Evolutionary conservation across 2,888 invertebrate species (phyloP), one percentile per base, ranked within the genome.

Genomic region (Zaprionus obscuricornis): DNA sequence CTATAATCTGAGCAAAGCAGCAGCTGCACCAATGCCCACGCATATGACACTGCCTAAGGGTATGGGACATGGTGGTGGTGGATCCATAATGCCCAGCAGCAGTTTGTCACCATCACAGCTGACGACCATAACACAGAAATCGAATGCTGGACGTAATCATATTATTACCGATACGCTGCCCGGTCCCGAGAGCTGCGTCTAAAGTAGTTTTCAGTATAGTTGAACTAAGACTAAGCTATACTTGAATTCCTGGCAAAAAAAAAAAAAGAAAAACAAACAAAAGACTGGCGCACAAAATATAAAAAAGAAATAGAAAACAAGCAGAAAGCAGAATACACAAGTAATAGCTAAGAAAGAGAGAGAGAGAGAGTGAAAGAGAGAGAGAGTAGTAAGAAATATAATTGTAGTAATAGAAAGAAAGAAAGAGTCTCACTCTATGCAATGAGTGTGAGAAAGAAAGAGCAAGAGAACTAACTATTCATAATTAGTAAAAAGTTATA

Each of bases 161-260:
- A 95, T 96, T 56, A 93, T 96, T 83, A 95, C 96, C 45, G 96
- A 96, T 89, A 94, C 95, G 75, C 93, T 96, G 89, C 96, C 96
- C 20, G 96, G 96, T 60, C 96, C 96, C 31, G 96, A 96, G 90
- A 96, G 96, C 91, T 96, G 96, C 91, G 96, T 96, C 88, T 96
- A n/a, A n/a, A n/a, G n/a, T n/a, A n/a, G n/a, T n/a, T n/a, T n/a
- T n/a, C n/a, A n/a, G n/a, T n/a, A n/a, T n/a, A n/a, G n/a, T n/a
- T n/a, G n/a, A n/a, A n/a, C n/a, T n/a, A n/a, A n/a, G n/a, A n/a
- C n/a, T n/a, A 93, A 93, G 69, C 60, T 22, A 33, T 36, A 33
- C 33, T 47, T 37, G 34, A 62, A 66, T 59, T 64, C 74, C 65
- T 73, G 67, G 62, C 70, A 82, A n/a, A n/a, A n/a, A n/a, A n/a